These are phyloP conservation scores for Micoletzkya japonica DNA, from an alignment of 2,888 invertebrate species.

Conservation along the genomic window DNA sequence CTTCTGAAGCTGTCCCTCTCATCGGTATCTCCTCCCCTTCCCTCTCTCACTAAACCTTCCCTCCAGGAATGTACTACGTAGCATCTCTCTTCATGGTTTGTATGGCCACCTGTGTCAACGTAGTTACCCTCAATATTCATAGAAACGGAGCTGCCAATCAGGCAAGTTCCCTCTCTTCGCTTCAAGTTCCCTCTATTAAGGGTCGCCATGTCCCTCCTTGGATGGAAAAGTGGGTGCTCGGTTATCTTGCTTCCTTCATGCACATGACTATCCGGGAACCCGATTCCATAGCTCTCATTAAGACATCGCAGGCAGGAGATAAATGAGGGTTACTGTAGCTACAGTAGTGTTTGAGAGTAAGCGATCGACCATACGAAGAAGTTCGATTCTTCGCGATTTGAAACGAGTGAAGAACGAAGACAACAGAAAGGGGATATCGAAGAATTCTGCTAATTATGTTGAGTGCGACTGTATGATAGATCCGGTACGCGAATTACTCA, in stretches of 20 bases:
- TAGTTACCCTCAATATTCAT: slow-evolving; percentile 82
- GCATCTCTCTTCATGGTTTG: slow-evolving; percentile 69
- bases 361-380: slow-evolving; percentile 54
- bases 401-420: slow-evolving; percentile 59
- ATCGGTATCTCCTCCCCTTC: slow-evolving; percentile 66
- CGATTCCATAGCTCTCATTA: slow-evolving; percentile 60
- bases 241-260: slow-evolving; percentile 59
- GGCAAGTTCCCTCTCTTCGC: slow-evolving; percentile 27
- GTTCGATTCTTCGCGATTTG: slow-evolving; percentile 57
- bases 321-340: neutral
- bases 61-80: slow-evolving; percentile 70
- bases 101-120: slow-evolving; percentile 72
- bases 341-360: slow-evolving; percentile 43
- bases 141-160: slow-evolving; percentile 60
- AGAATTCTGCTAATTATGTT: slow-evolving; percentile 25
- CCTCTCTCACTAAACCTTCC: neutral
- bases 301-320: slow-evolving; percentile 49
- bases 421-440: slow-evolving; percentile 43
- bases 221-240: slow-evolving; percentile 57
- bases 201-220: slow-evolving; percentile 47
- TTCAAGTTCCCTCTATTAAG: neutral
- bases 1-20: slow-evolving; percentile 70
- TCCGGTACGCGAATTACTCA: neutral
- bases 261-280: slow-evolving; percentile 60
- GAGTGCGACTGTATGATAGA: slow-evolving; percentile 28